Percentiles rank a stretch among this genome's conserved stretches.
phyloP scores from a whole-genome alignment of 2,797 vertebrate genomes.

The Crocodylus rhombifer region DNA sequence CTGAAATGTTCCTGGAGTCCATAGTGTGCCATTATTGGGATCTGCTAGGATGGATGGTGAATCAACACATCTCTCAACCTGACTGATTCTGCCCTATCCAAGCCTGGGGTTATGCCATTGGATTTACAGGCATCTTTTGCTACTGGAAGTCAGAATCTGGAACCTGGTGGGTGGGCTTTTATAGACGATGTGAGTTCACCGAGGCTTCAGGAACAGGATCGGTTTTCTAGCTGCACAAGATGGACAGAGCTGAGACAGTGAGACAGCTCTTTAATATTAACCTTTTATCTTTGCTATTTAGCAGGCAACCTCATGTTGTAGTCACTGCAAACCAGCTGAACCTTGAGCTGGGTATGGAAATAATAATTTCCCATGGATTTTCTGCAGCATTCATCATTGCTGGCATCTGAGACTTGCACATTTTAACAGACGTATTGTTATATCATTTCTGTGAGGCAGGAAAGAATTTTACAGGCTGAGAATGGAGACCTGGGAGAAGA shows the following conservation, averaged over 20 bases:
- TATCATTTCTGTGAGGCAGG: not conserved
- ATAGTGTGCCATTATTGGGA: rapidly evolving
- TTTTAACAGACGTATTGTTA: not conserved
- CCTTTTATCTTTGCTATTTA: slow-evolving; percentile 8
- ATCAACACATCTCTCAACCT: not conserved
- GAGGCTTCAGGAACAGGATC: not conserved
- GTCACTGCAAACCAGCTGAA: not conserved
- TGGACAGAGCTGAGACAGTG: not conserved
- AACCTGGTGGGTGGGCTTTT: rapidly evolving
- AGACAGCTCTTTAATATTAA: not conserved
- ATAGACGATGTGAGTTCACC: not conserved
- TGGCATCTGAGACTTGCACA: not conserved
- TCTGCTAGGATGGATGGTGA: not conserved
- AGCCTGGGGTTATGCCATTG: not conserved
- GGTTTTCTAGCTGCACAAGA: not conserved
- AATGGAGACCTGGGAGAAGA: not conserved
- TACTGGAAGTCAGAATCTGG: not conserved
- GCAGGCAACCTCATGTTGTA: not conserved
- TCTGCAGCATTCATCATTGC: not conserved
- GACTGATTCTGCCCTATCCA: not conserved
- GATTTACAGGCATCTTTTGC: not conserved
- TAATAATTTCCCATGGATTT: not conserved
- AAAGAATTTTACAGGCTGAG: slow-evolving; percentile 4
- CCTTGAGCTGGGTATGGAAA: not conserved
- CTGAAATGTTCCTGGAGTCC: not conserved